Conservation (phyloP, 64 coral and sea anemone species). For the Porites lutea region DNA sequence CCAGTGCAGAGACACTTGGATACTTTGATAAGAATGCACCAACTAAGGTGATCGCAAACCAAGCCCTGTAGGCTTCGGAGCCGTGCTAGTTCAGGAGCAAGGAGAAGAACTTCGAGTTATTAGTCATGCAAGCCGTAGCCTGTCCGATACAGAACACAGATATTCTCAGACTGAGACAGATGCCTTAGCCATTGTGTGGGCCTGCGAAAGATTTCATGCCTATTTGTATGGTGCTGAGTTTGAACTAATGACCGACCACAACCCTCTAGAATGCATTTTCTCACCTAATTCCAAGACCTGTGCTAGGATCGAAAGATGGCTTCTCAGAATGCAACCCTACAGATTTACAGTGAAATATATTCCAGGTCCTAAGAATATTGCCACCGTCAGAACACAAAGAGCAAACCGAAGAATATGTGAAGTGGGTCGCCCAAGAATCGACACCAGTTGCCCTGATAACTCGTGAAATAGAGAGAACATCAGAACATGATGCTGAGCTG, state of each 20-base stretch:
- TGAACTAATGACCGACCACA: conserved; percentile 59
- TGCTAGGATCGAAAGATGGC: conserved; percentile 55
- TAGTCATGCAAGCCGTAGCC: too few species aligned
- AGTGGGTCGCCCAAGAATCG: background rate
- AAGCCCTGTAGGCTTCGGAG: too few species aligned
- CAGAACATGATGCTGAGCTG: conserved; percentile 18
- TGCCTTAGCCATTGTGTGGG: background rate
- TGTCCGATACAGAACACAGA: too few species aligned
- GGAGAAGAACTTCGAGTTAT: too few species aligned
- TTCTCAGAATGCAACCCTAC: conserved; percentile 51
- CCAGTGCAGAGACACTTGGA: too few species aligned
- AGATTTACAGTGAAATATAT: conserved; percentile 15
- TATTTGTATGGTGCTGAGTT: conserved; percentile 61
- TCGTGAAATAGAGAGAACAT: conserved; percentile 32
- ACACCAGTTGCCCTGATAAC: conserved; percentile 22
- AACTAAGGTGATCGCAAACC: too few species aligned
- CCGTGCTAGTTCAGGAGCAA: too few species aligned
- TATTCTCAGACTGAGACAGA: too few species aligned
- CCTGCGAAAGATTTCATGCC: conserved; percentile 26
- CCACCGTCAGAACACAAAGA: background rate
- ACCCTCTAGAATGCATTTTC: conserved; percentile 65
- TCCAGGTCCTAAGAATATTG: conserved; percentile 7
- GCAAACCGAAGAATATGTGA: conserved; percentile 10
- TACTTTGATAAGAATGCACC: too few species aligned
- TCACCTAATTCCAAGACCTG: conserved; percentile 44